These are phyloP conservation scores for Copsychus sechellarum DNA, from an alignment of 2,113 vertebrate species.

Conservation along the genomic window DNA sequence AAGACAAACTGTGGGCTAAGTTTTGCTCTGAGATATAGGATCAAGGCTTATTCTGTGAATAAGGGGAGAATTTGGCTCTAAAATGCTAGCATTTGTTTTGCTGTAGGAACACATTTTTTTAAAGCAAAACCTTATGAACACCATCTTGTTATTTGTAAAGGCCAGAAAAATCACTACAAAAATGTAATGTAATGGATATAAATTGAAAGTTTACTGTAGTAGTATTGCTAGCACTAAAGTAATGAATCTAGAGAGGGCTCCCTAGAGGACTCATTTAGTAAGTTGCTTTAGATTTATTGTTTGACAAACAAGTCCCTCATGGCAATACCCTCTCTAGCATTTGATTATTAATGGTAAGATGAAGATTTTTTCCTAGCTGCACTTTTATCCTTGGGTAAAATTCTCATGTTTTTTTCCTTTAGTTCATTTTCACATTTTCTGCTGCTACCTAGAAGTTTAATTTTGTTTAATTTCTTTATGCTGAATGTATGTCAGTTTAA, in stretches of 20 bases:
- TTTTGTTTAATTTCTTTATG: not conserved
- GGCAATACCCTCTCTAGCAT: not conserved
- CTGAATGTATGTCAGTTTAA: not conserved
- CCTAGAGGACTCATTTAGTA: constrained; percentile 1
- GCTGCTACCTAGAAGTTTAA: not conserved
- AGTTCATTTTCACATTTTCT: not conserved
- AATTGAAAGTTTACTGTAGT: not conserved
- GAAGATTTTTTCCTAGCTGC: not conserved
- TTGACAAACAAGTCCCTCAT: not conserved
- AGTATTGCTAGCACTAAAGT: not conserved
- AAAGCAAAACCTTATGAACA: not conserved
- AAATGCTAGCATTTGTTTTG: not conserved
- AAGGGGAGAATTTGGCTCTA: not conserved
- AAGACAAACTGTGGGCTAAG: not conserved
- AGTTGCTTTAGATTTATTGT: constrained; percentile 10
- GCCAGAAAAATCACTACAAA: not conserved
- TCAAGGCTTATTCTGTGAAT: not conserved
- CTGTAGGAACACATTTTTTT: not conserved
- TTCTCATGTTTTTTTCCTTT: not conserved
- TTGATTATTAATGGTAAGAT: not conserved
- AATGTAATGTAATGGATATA: not conserved
- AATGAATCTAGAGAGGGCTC: not conserved
- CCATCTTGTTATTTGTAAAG: not conserved
- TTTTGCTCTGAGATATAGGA: not conserved
- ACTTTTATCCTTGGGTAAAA: not conserved